Conservation (phyloP, 2,888 invertebrate genomes). For the Rugalucina vietnamica region DNA sequence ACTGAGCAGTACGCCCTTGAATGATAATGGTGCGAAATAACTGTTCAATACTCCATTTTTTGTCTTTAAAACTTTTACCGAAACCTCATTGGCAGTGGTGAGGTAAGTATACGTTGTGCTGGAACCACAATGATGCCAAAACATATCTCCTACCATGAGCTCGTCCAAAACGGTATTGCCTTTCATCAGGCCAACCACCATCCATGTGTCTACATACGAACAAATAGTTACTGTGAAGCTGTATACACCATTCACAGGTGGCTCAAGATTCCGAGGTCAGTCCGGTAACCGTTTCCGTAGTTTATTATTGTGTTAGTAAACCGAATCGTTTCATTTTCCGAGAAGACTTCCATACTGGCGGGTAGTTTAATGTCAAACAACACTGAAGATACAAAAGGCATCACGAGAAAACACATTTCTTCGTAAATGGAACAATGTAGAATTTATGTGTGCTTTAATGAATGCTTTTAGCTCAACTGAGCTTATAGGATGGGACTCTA, state of each 20-base stretch:
- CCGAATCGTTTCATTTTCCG: neutral
- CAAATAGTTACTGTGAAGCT: neutral
- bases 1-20: neutral
- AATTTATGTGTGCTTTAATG: no score
- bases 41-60: neutral
- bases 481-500: no score
- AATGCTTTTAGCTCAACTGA: no score
- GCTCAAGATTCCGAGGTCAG: neutral
- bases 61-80: neutral
- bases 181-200: neutral
- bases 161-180: neutral
- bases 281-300: neutral
- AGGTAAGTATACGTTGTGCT: neutral
- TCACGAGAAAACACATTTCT: no score
- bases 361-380: no score
- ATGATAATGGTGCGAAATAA: neutral
- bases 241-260: neutral
- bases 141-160: neutral
- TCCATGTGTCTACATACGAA: neutral
- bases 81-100: neutral
- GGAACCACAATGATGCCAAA: neutral
- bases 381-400: no score
- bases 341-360: no score
- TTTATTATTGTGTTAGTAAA: neutral
- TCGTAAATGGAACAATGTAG: no score